Conservation (phyloP, 1,140 invertebrate species). For the Forficula auricularia region DNA sequence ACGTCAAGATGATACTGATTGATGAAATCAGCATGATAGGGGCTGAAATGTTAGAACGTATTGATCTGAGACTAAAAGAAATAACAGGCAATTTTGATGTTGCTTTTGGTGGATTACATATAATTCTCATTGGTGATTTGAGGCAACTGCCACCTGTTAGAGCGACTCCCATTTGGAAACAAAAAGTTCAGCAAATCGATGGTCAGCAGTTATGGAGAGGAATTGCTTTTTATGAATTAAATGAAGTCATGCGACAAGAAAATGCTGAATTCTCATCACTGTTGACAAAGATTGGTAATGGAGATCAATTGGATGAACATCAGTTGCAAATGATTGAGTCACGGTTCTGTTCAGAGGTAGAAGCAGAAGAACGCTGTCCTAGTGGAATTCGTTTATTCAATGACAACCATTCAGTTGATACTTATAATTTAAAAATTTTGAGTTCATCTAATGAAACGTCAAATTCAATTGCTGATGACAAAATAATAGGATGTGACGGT, state of each 20-base stretch:
- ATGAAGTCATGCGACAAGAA: slow-evolving; percentile 18
- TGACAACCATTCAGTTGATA: slow-evolving; percentile 6
- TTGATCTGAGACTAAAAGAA: too few relatives aligned
- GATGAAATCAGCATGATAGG: too few relatives aligned
- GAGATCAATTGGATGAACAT: slow-evolving; percentile 7
- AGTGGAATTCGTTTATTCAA: slow-evolving; percentile 15
- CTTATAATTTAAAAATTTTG: slow-evolving; percentile 6
- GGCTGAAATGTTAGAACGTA: too few relatives aligned
- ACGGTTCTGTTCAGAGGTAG: slow-evolving; percentile 12
- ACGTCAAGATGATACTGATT: too few relatives aligned
- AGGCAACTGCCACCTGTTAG: slow-evolving; percentile 18
- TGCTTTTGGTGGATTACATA: too few relatives aligned
- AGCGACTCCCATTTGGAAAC: slow-evolving; percentile 16
- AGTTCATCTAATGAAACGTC: too few relatives aligned
- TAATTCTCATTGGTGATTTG: too few relatives aligned
- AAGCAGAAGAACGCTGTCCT: slow-evolving; percentile 14
- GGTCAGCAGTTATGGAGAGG: slow-evolving; percentile 18
- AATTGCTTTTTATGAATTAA: slow-evolving; percentile 18
- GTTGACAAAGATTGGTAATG: slow-evolving; percentile 20
- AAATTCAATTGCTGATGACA: too few relatives aligned
- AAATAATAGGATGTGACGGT: too few relatives aligned
- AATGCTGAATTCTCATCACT: slow-evolving; percentile 18
- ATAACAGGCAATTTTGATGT: too few relatives aligned
- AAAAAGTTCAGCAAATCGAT: slow-evolving; percentile 13
- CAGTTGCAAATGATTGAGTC: slow-evolving; percentile 15